phyloP scores from a whole-genome alignment of 1,140 invertebrate genomes.

The Trachymyrmex septentrionalis region DNA sequence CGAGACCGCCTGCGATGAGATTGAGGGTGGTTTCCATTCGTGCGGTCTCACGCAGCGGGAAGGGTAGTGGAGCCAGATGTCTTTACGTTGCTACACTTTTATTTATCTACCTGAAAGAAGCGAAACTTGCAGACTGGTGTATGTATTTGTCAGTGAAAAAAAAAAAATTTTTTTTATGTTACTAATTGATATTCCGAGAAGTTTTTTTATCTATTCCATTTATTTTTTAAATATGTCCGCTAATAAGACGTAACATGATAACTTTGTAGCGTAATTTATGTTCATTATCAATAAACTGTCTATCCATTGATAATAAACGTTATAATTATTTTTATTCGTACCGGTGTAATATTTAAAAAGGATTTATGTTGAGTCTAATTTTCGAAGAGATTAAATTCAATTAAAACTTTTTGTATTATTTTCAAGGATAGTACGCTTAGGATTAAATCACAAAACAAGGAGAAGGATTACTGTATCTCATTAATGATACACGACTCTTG shows the following conservation, averaged over 20 bases:
- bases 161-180: neutral
- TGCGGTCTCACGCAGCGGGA: slow-evolving; percentile 56
- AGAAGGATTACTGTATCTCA: slow-evolving; percentile 36
- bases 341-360: neutral
- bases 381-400: neutral
- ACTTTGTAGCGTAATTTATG: neutral
- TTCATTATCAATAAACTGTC: neutral
- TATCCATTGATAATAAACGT: neutral
- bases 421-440: too few relatives aligned
- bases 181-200: neutral
- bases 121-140: slow-evolving; percentile 62
- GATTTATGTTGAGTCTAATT: neutral
- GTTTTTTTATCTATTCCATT: neutral
- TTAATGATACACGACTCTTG: slow-evolving; percentile 37
- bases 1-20: slow-evolving; percentile 69
- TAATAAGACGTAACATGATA: neutral
- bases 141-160: neutral
- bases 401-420: neutral
- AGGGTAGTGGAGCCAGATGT: slow-evolving; percentile 60
- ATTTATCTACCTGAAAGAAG: slow-evolving; percentile 76
- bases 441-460: slow-evolving; percentile 30
- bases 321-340: neutral
- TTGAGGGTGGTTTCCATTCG: slow-evolving; percentile 64
- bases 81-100: slow-evolving; percentile 78
- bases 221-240: neutral